Conservation (phyloP, 2,113 vertebrate species). For the Seriola rivoliana region DNA sequence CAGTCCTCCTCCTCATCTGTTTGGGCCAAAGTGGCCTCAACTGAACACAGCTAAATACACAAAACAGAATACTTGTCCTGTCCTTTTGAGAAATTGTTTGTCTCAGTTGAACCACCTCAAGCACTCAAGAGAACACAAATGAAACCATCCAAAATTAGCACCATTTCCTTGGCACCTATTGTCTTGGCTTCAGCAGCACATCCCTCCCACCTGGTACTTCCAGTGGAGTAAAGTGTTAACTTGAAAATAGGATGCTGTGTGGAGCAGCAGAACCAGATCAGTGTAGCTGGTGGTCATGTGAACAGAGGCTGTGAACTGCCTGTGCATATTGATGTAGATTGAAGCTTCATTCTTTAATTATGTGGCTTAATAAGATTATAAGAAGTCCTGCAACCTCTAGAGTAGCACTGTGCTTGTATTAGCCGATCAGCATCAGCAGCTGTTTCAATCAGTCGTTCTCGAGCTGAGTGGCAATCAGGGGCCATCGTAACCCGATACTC, state of each 20-base stretch:
- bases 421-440: background rate
- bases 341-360: background rate
- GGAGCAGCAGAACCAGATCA: background rate
- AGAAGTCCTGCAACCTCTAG: background rate
- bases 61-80: too few relatives aligned
- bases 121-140: background rate
- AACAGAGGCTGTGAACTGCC: background rate
- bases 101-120: background rate
- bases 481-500: background rate
- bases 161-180: background rate
- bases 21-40: too few relatives aligned
- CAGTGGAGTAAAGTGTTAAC: background rate
- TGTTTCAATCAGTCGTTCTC: background rate
- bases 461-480: too few relatives aligned
- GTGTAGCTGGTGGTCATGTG: background rate
- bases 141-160: constrained; percentile 7
- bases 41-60: too few relatives aligned
- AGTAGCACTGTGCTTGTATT: background rate
- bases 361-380: background rate
- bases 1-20: background rate
- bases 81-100: background rate
- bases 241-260: background rate
- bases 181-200: background rate
- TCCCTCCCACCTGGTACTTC: background rate
- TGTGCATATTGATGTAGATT: background rate